Base-by-base conservation (phyloP, 2,113 vertebrate species). In the Perca fluviatilis region DNA sequence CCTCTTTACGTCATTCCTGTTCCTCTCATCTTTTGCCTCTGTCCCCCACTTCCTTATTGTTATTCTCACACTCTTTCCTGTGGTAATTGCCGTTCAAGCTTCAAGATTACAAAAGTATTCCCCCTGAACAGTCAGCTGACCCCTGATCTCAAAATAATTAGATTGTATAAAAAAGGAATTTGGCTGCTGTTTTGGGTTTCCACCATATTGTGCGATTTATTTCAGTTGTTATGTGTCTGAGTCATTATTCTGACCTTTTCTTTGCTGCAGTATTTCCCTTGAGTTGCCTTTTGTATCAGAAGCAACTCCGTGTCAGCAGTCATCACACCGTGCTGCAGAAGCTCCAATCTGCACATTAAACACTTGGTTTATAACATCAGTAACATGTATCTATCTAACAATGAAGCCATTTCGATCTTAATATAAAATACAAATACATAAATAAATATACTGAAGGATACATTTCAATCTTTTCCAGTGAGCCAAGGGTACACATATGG, bases 71-170 rank as follows among this genome's bases (percentile, higher is more conserved):
- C 81, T 79, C 57, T 70, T 54, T 72, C 46, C 68, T 19, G 19
- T 49, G 49, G 61, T 91, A 89, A 86, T 86, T 91, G 71, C 56
- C 86, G 25, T 77, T 88, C 54, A 23, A 27, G 47, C 53, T 77
- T 61, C 8, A 16, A 51, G 27, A 79, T 36, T 15, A 67, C 60
- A 75, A 58, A 75, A 58, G 72, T 30, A 68, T 50, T 36, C 40
- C 33, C 73, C 68, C 71, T 21, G 57, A 79, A 51, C 79, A 74
- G 47, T 76, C 36, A 2, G 61, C 67, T 86, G 77, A 77, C 79
- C 84, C 46, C 67, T 83, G 70, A 81, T 79, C 80, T 89, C 60
- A 9, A 23, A 87, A 80, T 80, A 80, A 77, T 92, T 83, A 74
- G 54, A n/a, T 19, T 73, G 13, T n/a, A 25, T 18, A 57, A n/a